A percentile compares a stretch with the other conserved stretches of the same genome.
Conservation (phyloP, 2,888 invertebrate species). For the Orthosia incerta region DNA sequence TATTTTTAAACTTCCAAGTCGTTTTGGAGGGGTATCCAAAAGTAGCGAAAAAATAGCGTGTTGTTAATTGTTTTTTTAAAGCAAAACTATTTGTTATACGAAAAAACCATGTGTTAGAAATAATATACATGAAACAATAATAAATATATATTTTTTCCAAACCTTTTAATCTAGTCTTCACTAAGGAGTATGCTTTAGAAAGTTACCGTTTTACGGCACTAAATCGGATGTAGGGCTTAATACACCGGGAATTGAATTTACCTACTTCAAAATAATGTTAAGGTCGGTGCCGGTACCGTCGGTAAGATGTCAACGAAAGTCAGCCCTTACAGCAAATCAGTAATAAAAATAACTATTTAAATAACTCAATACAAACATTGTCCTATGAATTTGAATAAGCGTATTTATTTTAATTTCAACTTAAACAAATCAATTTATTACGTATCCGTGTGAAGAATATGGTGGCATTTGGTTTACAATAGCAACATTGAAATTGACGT, state of each 20-base stretch:
- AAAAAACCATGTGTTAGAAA: too few species aligned
- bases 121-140: too few species aligned
- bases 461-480: conserved; percentile 35
- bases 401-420: conserved; percentile 25
- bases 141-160: too few species aligned
- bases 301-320: neutral
- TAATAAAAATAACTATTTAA: conserved; percentile 1
- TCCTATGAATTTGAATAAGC: conserved; percentile 1
- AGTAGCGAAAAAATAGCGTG: too few species aligned
- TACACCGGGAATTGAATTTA: conserved; percentile 14
- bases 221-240: too few species aligned
- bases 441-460: conserved; percentile 4
- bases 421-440: conserved; percentile 24
- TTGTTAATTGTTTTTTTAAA: too few species aligned
- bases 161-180: too few species aligned
- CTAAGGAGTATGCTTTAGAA: too few species aligned
- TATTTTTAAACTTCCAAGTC: too few species aligned
- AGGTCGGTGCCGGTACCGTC: neutral
- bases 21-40: too few species aligned
- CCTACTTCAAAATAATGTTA: conserved; percentile 9
- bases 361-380: neutral
- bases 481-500: conserved; percentile 51
- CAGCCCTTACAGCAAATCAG: neutral
- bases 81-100: too few species aligned
- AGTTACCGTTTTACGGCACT: too few species aligned